These are phyloP conservation scores for Emydocephalus ijimae DNA, from an alignment of 2,113 vertebrate genomes.

Conservation along the genomic window DNA sequence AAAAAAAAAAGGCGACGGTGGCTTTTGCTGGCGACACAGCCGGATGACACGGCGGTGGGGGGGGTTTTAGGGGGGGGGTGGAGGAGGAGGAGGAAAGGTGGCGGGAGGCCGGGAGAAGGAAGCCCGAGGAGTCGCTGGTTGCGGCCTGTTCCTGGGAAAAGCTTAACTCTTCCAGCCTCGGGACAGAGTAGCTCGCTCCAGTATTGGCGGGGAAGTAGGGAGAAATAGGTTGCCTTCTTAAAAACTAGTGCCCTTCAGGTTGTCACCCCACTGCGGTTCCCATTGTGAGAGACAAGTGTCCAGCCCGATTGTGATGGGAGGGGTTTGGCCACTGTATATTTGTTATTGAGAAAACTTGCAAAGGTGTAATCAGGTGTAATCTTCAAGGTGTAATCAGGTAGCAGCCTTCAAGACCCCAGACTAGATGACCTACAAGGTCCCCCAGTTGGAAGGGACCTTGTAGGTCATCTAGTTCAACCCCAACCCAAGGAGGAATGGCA, in stretches of 20 bases:
- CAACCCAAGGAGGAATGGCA: background rate
- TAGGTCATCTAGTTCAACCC: no score
- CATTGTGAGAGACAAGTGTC: background rate
- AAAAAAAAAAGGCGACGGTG: background rate
- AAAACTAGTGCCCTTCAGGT: background rate
- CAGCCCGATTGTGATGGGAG: background rate
- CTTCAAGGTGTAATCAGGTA: background rate
- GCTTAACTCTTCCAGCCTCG: background rate
- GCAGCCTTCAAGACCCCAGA: background rate
- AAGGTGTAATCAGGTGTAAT: background rate
- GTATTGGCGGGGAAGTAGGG: background rate
- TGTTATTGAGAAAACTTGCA: background rate
- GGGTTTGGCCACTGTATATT: background rate
- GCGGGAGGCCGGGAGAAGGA: background rate
- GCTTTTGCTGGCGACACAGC: conserved; percentile 2
- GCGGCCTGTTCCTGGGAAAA: conserved; percentile 5
- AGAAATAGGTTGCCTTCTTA: background rate
- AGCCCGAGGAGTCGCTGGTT: conserved; percentile 25
- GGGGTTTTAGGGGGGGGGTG: background rate
- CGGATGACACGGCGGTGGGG: conserved; percentile 6
- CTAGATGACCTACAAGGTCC: no score
- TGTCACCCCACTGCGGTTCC: background rate
- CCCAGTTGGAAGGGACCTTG: no score
- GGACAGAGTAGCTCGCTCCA: background rate
- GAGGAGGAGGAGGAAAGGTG: no score